A percentile compares a stretch with the other conserved stretches of the same genome.
These are phyloP conservation scores for Gryllus bimaculatus DNA, from an alignment of 1,140 invertebrate genomes.

Conservation along the genomic window DNA sequence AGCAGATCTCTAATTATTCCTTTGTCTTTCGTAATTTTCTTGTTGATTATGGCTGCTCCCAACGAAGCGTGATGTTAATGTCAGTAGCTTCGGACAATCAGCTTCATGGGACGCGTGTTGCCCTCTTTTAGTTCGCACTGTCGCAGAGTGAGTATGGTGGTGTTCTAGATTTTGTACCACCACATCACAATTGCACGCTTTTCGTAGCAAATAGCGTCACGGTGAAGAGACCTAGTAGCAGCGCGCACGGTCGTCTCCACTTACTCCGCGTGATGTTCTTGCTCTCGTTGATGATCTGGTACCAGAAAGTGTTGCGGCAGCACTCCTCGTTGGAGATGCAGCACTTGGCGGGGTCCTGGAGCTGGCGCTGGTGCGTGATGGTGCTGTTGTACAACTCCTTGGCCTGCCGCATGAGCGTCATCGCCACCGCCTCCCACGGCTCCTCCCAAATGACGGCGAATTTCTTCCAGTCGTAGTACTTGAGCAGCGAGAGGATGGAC, in stretches of 20 bases:
- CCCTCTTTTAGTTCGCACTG: too few species aligned
- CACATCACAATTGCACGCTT: too few species aligned
- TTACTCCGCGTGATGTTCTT: slow-evolving; percentile 81
- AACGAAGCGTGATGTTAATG: too few species aligned
- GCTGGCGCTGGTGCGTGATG: slow-evolving; percentile 59
- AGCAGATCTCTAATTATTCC: too few species aligned
- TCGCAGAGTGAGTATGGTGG: too few species aligned
- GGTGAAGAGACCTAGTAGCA: too few species aligned
- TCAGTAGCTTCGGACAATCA: too few species aligned
- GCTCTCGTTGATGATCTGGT: slow-evolving; percentile 76
- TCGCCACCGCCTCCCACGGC: slow-evolving; percentile 64
- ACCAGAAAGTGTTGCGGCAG: slow-evolving; percentile 67
- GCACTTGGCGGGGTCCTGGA: slow-evolving; percentile 60
- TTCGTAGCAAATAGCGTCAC: too few species aligned
- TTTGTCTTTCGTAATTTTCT: too few species aligned
- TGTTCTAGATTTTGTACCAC: too few species aligned
- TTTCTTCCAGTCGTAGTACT: slow-evolving; percentile 87
- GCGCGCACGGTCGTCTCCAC: slow-evolving; percentile 29
- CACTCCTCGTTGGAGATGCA: slow-evolving; percentile 61
- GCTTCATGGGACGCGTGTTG: too few species aligned
- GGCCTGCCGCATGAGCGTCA: slow-evolving; percentile 62
- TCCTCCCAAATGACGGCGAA: slow-evolving; percentile 88
- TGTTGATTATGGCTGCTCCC: too few species aligned
- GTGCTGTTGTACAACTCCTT: slow-evolving; percentile 59
- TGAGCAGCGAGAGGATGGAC: slow-evolving; percentile 79